phyloP scores from a whole-genome alignment of 2,113 vertebrate genomes.

The Eurypyga helias region DNA sequence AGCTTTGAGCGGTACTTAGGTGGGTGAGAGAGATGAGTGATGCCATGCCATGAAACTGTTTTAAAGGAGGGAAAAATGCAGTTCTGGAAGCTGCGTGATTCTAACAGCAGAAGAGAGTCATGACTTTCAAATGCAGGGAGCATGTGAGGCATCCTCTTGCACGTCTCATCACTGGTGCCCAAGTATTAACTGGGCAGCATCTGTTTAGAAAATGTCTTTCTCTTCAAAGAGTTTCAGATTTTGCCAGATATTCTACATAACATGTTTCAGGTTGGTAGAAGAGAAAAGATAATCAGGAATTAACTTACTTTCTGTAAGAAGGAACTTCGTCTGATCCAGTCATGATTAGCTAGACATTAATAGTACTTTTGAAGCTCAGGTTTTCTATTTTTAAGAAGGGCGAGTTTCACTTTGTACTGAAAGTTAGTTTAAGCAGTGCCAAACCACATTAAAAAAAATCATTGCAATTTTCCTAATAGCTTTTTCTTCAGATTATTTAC shows the following conservation, averaged over 20 bases:
- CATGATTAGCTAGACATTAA: background rate
- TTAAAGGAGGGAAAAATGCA: background rate
- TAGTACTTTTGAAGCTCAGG: background rate
- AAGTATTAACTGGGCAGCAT: background rate
- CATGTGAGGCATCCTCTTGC: background rate
- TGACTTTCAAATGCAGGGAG: background rate
- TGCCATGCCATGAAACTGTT: background rate
- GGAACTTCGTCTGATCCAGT: background rate
- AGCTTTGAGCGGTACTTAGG: background rate
- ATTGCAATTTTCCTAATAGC: background rate
- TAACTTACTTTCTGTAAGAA: background rate
- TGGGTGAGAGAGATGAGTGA: background rate
- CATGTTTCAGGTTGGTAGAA: background rate
- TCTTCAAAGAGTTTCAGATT: background rate
- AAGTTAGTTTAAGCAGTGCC: background rate
- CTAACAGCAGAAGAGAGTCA: background rate
- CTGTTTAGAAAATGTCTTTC: background rate
- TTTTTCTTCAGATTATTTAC: background rate
- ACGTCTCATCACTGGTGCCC: background rate
- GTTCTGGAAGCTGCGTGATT: background rate
- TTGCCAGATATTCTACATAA: background rate
- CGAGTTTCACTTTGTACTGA: background rate
- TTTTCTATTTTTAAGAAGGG: background rate
- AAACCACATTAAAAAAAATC: background rate
- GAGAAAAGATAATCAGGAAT: constrained; percentile 10